Conservation (phyloP, 2,797 vertebrate genomes). For the Poecilia picta region DNA sequence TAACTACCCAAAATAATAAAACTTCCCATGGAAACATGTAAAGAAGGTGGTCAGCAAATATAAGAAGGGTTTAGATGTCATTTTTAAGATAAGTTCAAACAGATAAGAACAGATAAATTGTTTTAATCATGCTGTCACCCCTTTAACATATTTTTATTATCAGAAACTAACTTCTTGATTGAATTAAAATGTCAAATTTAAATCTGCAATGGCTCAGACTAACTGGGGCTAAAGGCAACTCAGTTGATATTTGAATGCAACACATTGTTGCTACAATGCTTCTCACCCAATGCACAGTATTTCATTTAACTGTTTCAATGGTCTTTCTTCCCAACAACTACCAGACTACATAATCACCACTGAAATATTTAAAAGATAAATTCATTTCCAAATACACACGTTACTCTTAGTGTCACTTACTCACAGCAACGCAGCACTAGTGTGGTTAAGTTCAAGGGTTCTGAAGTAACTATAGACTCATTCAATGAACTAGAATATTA, state of each 20-base stretch:
- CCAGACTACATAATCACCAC: background rate
- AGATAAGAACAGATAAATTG: background rate
- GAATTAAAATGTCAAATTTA: background rate
- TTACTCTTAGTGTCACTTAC: background rate
- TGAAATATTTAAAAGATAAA: background rate
- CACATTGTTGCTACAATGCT: background rate
- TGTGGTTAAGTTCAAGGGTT: background rate
- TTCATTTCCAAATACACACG: background rate
- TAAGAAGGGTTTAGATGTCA: background rate
- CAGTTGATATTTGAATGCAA: background rate
- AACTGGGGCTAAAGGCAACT: background rate
- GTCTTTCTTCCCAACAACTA: background rate
- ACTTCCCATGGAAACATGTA: background rate
- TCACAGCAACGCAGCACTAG: background rate
- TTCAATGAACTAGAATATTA: no score
- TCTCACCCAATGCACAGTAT: background rate
- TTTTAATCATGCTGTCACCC: background rate
- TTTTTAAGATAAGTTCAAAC: background rate
- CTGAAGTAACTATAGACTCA: background rate
- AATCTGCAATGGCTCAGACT: background rate
- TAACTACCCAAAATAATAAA: background rate
- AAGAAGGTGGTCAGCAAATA: background rate
- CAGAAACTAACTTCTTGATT: background rate
- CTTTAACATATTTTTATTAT: background rate
- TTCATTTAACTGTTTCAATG: background rate